Evolutionary conservation across 2,797 vertebrate species (phyloP).

Genomic region (Salmo trutta): DNA sequence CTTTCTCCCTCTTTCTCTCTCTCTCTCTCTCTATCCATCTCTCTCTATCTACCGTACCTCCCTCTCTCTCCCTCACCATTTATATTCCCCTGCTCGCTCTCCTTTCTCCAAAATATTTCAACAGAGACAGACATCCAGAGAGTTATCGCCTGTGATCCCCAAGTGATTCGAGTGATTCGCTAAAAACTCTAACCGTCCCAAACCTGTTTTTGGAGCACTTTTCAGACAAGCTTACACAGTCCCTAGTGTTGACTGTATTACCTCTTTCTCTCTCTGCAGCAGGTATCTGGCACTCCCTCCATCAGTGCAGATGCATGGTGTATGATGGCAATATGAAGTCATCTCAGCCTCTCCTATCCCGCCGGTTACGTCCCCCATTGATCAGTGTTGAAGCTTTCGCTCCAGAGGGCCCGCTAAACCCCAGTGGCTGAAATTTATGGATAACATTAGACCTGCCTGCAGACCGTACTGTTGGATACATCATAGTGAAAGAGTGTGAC

Average conservation of each 20-base stretch:
- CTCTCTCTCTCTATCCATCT: constrained; percentile 54
- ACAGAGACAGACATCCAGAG: not conserved
- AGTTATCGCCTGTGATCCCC: not conserved
- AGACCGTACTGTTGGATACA: constrained; percentile 57
- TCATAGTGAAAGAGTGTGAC: constrained; percentile 62
- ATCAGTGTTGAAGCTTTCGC: constrained; percentile 71
- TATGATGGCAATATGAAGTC: constrained; percentile 59
- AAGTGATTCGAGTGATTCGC: not conserved
- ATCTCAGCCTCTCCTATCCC: constrained; percentile 48
- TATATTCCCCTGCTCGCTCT: not conserved
- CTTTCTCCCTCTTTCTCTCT: constrained; percentile 45
- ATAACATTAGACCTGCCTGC: constrained; percentile 60
- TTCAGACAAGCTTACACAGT: not conserved
- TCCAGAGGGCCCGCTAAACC: constrained; percentile 40
- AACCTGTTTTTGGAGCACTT: not conserved
- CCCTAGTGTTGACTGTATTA: not conserved
- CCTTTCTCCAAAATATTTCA: not conserved
- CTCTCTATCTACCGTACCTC: constrained; percentile 34
- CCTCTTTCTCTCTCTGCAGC: constrained; percentile 63
- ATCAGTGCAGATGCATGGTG: constrained; percentile 27
- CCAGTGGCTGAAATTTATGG: constrained; percentile 65
- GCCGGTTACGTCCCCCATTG: constrained; percentile 45
- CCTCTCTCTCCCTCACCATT: not conserved
- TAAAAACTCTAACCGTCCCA: not conserved
- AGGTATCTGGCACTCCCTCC: constrained; percentile 37